Evolutionary conservation across 1,140 invertebrate genomes (phyloP).

Genomic region (Leptonema lineaticorne): DNA sequence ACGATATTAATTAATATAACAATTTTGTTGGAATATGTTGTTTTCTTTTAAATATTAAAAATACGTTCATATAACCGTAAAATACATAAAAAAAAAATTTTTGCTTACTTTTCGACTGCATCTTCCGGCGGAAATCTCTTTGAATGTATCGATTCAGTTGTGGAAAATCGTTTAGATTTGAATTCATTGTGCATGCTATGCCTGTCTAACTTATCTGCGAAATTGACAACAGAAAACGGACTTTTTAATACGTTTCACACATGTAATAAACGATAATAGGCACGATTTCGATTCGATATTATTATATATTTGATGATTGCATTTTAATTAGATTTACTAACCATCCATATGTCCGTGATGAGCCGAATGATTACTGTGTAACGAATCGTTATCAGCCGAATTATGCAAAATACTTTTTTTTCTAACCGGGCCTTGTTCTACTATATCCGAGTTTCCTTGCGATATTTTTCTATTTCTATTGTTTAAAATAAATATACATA

Average conservation of each 20-base stretch:
- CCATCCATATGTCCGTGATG: constrained; percentile 22
- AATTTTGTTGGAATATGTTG: too few species aligned
- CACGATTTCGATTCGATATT: neutral
- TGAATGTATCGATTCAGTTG: constrained; percentile 38
- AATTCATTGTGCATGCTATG: constrained; percentile 28
- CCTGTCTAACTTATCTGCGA: constrained; percentile 34
- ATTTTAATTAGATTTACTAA: constrained; percentile 1
- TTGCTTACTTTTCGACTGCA: constrained; percentile 29
- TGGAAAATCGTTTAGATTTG: constrained; percentile 37
- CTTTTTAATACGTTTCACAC: neutral
- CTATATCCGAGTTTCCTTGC: constrained; percentile 44
- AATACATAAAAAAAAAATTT: neutral
- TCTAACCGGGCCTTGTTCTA: constrained; percentile 58
- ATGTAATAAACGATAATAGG: neutral
- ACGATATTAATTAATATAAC: too few species aligned
- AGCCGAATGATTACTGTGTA: constrained; percentile 36
- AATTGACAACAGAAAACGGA: neutral
- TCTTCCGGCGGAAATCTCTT: constrained; percentile 30
- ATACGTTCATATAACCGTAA: too few species aligned
- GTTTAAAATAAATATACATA: too few species aligned
- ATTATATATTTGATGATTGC: neutral
- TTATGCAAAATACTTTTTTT: constrained; percentile 67
- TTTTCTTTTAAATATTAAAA: too few species aligned
- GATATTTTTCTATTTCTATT: constrained; percentile 39
- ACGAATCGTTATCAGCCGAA: constrained; percentile 38